Conservation (phyloP, 2,797 vertebrate genomes). For the Anabas testudineus region DNA sequence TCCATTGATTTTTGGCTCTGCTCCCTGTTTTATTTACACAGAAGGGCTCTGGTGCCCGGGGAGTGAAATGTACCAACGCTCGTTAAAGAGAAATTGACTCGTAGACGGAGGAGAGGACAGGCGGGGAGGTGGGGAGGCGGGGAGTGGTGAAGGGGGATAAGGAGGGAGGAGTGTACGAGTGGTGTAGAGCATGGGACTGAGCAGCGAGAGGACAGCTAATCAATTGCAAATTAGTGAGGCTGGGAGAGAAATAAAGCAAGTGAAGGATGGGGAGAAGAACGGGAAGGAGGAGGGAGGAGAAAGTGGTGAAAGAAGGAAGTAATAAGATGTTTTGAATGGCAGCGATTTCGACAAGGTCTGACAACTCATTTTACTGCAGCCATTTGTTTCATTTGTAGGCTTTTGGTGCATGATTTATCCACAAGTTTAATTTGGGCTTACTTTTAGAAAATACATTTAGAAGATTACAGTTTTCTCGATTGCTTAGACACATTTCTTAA, state of each 20-base stretch:
- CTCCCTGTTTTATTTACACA: constrained; percentile 90
- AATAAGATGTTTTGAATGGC: constrained; percentile 70
- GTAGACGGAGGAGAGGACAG: constrained; percentile 66
- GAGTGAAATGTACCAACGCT: constrained; percentile 78
- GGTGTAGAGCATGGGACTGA: constrained; percentile 56
- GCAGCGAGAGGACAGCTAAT: constrained; percentile 78
- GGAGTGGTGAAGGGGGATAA: constrained; percentile 9
- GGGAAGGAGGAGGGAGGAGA: constrained; percentile 51
- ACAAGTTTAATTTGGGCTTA: background rate
- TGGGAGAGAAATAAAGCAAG: constrained; percentile 75
- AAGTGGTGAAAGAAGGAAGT: constrained; percentile 68
- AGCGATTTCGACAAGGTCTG: constrained; percentile 60
- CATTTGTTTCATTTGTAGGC: constrained; percentile 43
- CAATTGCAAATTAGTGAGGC: constrained; percentile 81
- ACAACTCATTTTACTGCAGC: constrained; percentile 67
- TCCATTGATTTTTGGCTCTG: constrained; percentile 92
- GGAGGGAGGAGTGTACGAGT: constrained; percentile 20
- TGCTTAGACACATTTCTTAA: no score
- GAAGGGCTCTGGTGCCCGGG: constrained; percentile 88
- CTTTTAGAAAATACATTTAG: constrained; percentile 3
- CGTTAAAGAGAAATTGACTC: constrained; percentile 98
- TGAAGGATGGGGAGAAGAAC: constrained; percentile 44
- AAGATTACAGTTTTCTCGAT: no score
- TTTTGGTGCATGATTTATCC: constrained; percentile 37
- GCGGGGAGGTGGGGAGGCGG: constrained; percentile 16